Conservation (phyloP, 2,888 invertebrate species). For the Eulithis prunata region DNA sequence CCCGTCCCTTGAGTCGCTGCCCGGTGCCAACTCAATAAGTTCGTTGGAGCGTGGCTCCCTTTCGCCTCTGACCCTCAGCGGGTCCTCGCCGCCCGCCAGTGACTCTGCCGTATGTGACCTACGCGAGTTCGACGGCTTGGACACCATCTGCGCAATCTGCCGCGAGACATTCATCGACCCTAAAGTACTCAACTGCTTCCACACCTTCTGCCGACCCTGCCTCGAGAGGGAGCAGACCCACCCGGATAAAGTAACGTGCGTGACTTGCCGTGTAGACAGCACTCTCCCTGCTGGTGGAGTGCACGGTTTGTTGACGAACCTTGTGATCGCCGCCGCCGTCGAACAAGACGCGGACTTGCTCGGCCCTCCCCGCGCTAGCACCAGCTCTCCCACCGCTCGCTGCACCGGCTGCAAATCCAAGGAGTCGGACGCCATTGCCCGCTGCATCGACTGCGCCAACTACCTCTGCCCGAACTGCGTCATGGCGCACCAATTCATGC, state of each 20-base stretch:
- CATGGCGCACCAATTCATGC: slow-evolving; percentile 99
- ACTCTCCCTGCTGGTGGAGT: slow-evolving; percentile 84
- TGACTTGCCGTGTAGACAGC: slow-evolving; percentile 85
- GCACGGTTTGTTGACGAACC: slow-evolving; percentile 88
- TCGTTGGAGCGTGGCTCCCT: slow-evolving; percentile 93
- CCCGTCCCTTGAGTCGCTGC: slow-evolving; percentile 96
- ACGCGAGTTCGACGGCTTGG: slow-evolving; percentile 86
- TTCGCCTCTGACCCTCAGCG: slow-evolving; percentile 92
- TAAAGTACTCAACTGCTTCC: slow-evolving; percentile 91
- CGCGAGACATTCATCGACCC: slow-evolving; percentile 90
- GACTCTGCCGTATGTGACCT: slow-evolving; percentile 93
- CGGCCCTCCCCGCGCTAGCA: slow-evolving; percentile 74
- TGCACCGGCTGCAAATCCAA: slow-evolving; percentile 99
- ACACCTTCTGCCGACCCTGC: slow-evolving; percentile 93
- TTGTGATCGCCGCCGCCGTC: slow-evolving; percentile 81
- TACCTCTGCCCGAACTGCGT: slow-evolving; percentile 98
- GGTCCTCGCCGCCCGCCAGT: slow-evolving; percentile 94
- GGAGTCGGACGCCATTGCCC: slow-evolving; percentile 96
- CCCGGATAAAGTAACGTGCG: slow-evolving; percentile 90
- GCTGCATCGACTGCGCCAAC: slow-evolving; percentile 98
- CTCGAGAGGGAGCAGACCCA: slow-evolving; percentile 89
- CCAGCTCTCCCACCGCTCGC: slow-evolving; percentile 83
- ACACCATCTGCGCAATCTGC: slow-evolving; percentile 88
- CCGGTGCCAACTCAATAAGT: slow-evolving; percentile 95
- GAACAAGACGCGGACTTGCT: slow-evolving; percentile 82